Conservation (phyloP, 2,888 invertebrate genomes). For the Tiphia femorata region DNA sequence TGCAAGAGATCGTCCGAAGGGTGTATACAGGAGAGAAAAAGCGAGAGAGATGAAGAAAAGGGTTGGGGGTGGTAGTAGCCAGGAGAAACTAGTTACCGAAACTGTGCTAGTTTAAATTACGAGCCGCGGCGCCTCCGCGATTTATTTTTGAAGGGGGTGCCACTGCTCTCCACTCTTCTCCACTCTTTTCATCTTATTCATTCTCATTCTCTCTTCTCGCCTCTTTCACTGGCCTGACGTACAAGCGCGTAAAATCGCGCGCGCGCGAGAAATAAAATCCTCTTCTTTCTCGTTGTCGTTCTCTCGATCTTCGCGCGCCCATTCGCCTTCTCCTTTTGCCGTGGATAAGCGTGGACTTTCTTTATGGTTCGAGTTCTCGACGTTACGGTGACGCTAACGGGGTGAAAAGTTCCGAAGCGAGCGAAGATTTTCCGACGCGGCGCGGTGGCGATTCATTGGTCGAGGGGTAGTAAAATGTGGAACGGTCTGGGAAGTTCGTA, state of each 20-base stretch:
- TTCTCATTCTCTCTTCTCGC: background rate
- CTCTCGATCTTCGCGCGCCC: too few relatives aligned
- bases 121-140: constrained; percentile 59
- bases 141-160: constrained; percentile 57
- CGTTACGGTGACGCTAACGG: constrained; percentile 35
- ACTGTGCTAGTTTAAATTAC: constrained; percentile 68
- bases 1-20: background rate
- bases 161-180: background rate
- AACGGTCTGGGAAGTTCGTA: constrained; percentile 2
- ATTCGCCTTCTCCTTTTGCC: too few relatives aligned
- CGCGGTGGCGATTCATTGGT: constrained; percentile 35
- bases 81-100: constrained; percentile 65
- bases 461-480: constrained; percentile 34
- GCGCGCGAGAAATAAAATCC: too few relatives aligned
- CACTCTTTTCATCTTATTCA: background rate
- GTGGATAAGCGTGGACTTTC: too few relatives aligned
- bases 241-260: constrained; percentile 27
- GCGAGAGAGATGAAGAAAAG: too few relatives aligned
- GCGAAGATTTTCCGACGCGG: constrained; percentile 37
- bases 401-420: constrained; percentile 39
- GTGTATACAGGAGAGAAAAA: background rate
- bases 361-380: constrained; percentile 20
- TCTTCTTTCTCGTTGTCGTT: too few relatives aligned
- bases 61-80: constrained; percentile 7
- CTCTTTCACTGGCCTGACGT: background rate